These are phyloP conservation scores for Lycocerus yunnanus DNA, from an alignment of 2,888 invertebrate genomes.

Conservation along the genomic window DNA sequence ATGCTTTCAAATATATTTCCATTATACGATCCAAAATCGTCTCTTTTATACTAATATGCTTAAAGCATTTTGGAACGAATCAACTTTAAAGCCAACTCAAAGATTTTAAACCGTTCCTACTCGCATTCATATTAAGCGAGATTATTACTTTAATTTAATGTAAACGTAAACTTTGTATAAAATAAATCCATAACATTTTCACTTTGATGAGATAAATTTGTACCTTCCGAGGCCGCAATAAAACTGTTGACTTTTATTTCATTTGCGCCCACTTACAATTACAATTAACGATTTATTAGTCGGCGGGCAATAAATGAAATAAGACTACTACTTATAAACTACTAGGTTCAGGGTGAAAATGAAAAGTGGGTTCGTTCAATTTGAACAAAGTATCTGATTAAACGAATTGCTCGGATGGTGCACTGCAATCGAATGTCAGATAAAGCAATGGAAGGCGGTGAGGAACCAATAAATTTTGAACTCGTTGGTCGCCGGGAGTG, in stretches of 20 bases:
- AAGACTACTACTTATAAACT: no score
- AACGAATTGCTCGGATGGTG: constrained; percentile 27
- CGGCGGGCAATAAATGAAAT: neutral
- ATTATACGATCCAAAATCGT: constrained; percentile 8
- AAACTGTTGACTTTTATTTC: no score
- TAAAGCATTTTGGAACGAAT: constrained; percentile 9
- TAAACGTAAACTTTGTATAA: neutral
- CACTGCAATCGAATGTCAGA: constrained; percentile 27
- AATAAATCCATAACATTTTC: neutral
- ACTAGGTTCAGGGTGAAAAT: constrained; percentile 21
- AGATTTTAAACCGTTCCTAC: constrained; percentile 5
- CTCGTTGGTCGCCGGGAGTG: constrained; percentile 33
- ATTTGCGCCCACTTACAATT: neutral
- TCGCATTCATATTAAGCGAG: constrained; percentile 2
- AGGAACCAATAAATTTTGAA: constrained; percentile 36
- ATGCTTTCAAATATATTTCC: constrained; percentile 7
- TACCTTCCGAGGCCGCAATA: no score
- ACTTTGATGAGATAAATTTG: neutral
- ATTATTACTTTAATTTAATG: neutral
- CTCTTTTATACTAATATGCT: neutral
- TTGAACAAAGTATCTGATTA: constrained; percentile 28
- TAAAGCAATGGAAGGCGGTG: constrained; percentile 34
- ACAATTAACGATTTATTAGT: neutral
- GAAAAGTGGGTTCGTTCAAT: constrained; percentile 26
- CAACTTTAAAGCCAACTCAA: constrained; percentile 1